phyloP scores from a whole-genome alignment of 2,888 invertebrate species.

The Drosophila bunnanda region DNA sequence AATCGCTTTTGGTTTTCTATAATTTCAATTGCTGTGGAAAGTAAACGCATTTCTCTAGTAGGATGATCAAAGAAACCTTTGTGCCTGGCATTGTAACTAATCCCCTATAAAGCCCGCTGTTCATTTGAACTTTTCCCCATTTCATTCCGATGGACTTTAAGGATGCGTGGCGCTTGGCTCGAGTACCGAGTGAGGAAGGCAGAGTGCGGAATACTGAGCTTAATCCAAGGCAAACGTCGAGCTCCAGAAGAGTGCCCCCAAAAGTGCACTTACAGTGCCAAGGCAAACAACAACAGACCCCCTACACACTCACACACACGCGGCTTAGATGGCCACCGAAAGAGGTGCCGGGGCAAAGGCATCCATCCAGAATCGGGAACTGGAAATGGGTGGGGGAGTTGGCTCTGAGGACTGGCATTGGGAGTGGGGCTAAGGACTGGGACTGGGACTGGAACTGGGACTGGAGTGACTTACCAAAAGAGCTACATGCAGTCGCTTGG shows the following conservation, averaged over 20 bases:
- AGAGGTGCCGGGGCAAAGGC: not conserved
- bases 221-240: constrained; percentile 56
- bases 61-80: constrained; percentile 17
- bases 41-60: not conserved
- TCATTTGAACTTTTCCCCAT: constrained; percentile 15
- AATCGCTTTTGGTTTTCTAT: not conserved
- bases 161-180: constrained; percentile 44
- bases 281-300: constrained; percentile 67
- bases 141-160: constrained; percentile 21
- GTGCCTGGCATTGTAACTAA: constrained; percentile 13
- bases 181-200: constrained; percentile 27
- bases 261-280: constrained; percentile 73
- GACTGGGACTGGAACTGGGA: constrained; percentile 1
- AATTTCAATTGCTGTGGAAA: not conserved
- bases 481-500: constrained; percentile 93
- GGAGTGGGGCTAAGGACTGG: not conserved
- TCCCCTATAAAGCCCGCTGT: constrained; percentile 11
- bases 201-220: constrained; percentile 11
- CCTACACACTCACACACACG: constrained; percentile 18
- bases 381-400: not conserved
- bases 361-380: not conserved
- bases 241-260: constrained; percentile 64
- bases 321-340: constrained; percentile 48
- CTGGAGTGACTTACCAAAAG: constrained; percentile 85
- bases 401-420: not conserved